Conservation (phyloP, 2,113 vertebrate genomes). For the Falcunculus frontatus region DNA sequence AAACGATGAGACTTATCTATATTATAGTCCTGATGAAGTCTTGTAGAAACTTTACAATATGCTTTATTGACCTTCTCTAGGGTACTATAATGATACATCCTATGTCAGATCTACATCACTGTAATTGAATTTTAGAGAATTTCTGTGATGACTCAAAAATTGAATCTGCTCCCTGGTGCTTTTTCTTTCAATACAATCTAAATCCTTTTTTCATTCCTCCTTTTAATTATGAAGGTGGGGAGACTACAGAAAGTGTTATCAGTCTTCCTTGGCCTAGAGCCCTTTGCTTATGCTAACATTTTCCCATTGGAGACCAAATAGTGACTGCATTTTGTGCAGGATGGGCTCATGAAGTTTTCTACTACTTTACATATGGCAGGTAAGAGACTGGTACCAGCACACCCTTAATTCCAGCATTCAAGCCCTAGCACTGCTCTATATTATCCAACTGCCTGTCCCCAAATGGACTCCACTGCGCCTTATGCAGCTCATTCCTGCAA, state of each 20-base stretch:
- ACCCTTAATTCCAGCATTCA: not conserved
- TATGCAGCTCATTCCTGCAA: not conserved
- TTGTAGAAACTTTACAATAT: not conserved
- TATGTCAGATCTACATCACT: constrained; percentile 7
- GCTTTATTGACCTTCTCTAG: constrained; percentile 30
- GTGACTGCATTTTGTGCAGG: not conserved
- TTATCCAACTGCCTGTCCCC: not conserved
- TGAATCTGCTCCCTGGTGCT: constrained; percentile 18
- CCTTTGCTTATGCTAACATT: not conserved
- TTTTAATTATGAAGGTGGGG: constrained; percentile 60
- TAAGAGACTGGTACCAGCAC: not conserved
- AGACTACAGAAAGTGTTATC: not conserved
- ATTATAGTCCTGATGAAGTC: constrained; percentile 27
- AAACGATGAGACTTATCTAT: constrained; percentile 42
- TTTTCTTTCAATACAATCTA: constrained; percentile 38
- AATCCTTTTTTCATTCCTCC: constrained; percentile 34
- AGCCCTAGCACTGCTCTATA: not conserved
- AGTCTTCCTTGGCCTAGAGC: not conserved
- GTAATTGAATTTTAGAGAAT: constrained; percentile 52
- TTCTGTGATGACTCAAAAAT: constrained; percentile 21
- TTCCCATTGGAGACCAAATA: not conserved
- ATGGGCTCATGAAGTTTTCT: not conserved
- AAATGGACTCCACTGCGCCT: fast-evolving
- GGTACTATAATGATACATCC: constrained; percentile 9
- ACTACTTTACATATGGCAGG: not conserved